These are phyloP conservation scores for Exocentrus adspersus DNA, from an alignment of 2,888 invertebrate genomes.

Conservation along the genomic window DNA sequence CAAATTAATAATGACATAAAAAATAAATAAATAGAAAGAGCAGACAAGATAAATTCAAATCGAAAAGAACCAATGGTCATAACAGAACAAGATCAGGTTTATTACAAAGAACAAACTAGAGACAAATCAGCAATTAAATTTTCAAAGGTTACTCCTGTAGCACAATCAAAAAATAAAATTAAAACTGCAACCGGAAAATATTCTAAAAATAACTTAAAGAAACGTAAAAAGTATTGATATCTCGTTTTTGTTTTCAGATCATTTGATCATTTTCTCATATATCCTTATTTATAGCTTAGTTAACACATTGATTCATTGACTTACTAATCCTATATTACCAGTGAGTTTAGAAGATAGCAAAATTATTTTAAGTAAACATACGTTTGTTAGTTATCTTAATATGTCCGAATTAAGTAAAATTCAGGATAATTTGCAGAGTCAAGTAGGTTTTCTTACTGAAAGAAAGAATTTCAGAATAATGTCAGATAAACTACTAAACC, in stretches of 20 bases:
- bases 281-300: background rate
- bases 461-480: background rate
- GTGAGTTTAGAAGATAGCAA: background rate
- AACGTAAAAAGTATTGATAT: slow-evolving; percentile 11
- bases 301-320: background rate
- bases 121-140: slow-evolving; percentile 6
- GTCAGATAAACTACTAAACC: slow-evolving; percentile 3
- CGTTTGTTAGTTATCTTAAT: slow-evolving; percentile 9
- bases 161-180: slow-evolving; percentile 19
- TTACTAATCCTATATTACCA: slow-evolving; percentile 10
- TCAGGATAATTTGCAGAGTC: background rate
- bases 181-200: slow-evolving; percentile 11
- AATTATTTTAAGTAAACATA: slow-evolving; percentile 6
- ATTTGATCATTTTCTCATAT: background rate
- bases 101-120: slow-evolving; percentile 6
- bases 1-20: too few species aligned
- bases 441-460: background rate
- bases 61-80: background rate
- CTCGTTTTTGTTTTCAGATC: background rate
- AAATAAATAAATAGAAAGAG: background rate
- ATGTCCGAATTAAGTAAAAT: slow-evolving; percentile 11
- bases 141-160: slow-evolving; percentile 2
- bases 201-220: slow-evolving; percentile 14
- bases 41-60: background rate
- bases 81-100: too few species aligned